A percentile compares a stretch with the other conserved stretches of the same genome.
These are phyloP conservation scores for Neoseiulus cucumeris DNA, from an alignment of 1,140 invertebrate species.

Conservation along the genomic window DNA sequence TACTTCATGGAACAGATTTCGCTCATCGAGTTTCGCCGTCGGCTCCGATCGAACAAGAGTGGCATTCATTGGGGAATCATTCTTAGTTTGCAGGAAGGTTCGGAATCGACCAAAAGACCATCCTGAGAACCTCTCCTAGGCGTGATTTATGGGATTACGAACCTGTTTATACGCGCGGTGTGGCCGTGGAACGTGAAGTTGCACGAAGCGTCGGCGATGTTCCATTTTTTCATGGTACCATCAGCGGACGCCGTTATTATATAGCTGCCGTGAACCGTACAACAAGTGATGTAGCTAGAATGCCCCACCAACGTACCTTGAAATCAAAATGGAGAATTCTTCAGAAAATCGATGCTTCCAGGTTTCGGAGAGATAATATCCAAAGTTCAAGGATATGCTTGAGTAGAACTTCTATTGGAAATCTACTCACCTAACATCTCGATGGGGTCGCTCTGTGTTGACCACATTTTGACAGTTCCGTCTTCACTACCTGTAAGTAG, in stretches of 20 bases:
- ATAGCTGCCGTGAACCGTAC: slow-evolving; percentile 31
- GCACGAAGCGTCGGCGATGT: slow-evolving; percentile 33
- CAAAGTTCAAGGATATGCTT: not conserved
- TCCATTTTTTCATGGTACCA: slow-evolving; percentile 36
- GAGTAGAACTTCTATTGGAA: not conserved
- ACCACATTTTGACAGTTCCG: slow-evolving; percentile 32
- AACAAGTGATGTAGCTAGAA: slow-evolving; percentile 34
- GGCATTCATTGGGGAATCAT: too few species aligned
- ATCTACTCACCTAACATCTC: slow-evolving; percentile 31
- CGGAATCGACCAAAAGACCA: too few species aligned
- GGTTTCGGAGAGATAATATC: not conserved
- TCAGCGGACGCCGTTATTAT: slow-evolving; percentile 35
- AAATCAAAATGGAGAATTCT: not conserved
- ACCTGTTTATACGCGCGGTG: slow-evolving; percentile 28
- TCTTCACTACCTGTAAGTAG: slow-evolving; percentile 36
- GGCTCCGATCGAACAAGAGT: too few species aligned
- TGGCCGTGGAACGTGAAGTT: slow-evolving; percentile 31
- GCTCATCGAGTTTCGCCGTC: too few species aligned
- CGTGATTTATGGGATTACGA: not conserved
- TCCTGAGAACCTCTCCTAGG: too few species aligned
- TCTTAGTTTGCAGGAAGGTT: too few species aligned
- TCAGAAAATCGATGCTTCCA: too few species aligned
- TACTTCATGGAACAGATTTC: too few species aligned
- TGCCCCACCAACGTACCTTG: slow-evolving; percentile 24
- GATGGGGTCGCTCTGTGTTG: slow-evolving; percentile 30